Percentiles rank a stretch among this genome's conserved stretches.
Evolutionary conservation across 1,140 invertebrate genomes (phyloP).

Genomic region (Drosophila sproati): DNA sequence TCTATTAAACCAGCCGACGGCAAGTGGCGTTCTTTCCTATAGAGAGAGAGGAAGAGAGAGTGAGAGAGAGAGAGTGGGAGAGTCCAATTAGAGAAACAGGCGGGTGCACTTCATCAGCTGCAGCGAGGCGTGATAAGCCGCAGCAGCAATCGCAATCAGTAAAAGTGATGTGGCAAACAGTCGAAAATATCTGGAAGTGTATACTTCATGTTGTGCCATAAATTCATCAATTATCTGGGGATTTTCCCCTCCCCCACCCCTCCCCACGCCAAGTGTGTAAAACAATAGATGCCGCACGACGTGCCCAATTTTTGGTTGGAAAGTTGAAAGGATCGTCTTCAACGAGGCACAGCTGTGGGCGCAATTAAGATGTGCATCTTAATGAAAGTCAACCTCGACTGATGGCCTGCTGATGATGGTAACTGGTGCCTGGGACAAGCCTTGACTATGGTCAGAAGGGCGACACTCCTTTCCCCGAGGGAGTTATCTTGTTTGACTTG

Average conservation of each 20-base stretch:
- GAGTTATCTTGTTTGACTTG: constrained; percentile 1
- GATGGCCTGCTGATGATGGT: constrained; percentile 11
- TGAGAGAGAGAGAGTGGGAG: constrained; percentile 5
- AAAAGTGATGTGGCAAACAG: constrained; percentile 42
- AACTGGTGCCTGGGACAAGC: neutral
- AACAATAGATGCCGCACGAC: constrained; percentile 47
- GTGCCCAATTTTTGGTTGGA: constrained; percentile 39
- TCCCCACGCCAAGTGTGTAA: constrained; percentile 5
- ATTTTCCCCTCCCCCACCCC: neutral
- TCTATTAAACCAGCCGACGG: constrained; percentile 36
- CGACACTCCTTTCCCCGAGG: constrained; percentile 16
- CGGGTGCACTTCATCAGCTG: constrained; percentile 45
- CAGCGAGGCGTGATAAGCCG: constrained; percentile 40
- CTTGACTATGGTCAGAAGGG: constrained; percentile 14
- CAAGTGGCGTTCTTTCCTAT: constrained; percentile 23
- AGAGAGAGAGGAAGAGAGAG: neutral
- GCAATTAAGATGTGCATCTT: constrained; percentile 63
- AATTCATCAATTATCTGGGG: constrained; percentile 63
- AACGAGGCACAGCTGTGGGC: constrained; percentile 34
- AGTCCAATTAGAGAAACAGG: constrained; percentile 47
- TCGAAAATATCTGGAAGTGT: constrained; percentile 1
- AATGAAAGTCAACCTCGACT: constrained; percentile 42
- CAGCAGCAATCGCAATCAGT: constrained; percentile 31
- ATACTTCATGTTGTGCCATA: constrained; percentile 50
- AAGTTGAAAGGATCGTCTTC: constrained; percentile 52